A percentile compares a stretch with the other conserved stretches of the same genome.
Conservation (phyloP, 2,888 invertebrate genomes). For the Brassicogethes aeneus region DNA sequence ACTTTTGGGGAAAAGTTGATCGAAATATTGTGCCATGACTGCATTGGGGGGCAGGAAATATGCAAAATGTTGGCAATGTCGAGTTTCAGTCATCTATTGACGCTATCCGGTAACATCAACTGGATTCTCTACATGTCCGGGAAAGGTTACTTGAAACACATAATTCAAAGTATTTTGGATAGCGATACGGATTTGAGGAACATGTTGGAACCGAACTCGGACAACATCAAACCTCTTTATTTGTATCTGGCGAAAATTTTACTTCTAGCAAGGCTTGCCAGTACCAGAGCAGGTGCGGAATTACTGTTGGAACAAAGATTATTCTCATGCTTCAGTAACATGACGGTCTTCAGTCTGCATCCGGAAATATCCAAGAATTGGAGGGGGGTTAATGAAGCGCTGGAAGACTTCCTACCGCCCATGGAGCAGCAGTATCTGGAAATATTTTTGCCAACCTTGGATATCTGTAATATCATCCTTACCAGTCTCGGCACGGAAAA, state of each 20-base stretch:
- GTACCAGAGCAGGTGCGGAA: slow-evolving; percentile 57
- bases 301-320: slow-evolving; percentile 52
- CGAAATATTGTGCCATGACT: slow-evolving; percentile 76
- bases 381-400: slow-evolving; percentile 25
- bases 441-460: slow-evolving; percentile 71
- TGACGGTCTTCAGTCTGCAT: slow-evolving; percentile 63
- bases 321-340: slow-evolving; percentile 53
- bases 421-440: slow-evolving; percentile 68
- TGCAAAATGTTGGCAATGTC: slow-evolving; percentile 83
- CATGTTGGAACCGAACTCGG: slow-evolving; percentile 52
- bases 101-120: slow-evolving; percentile 60
- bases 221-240: slow-evolving; percentile 65
- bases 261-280: slow-evolving; percentile 61
- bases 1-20: slow-evolving; percentile 75
- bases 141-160: slow-evolving; percentile 68
- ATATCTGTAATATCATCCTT: slow-evolving; percentile 71
- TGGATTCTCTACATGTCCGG: slow-evolving; percentile 55
- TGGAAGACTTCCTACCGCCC: slow-evolving; percentile 49
- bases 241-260: slow-evolving; percentile 85
- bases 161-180: slow-evolving; percentile 70
- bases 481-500: slow-evolving; percentile 78
- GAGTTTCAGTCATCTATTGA: slow-evolving; percentile 69
- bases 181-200: slow-evolving; percentile 61
- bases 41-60: slow-evolving; percentile 80
- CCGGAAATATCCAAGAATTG: slow-evolving; percentile 50